Conservation (phyloP, 2,797 vertebrate genomes). For the Artibeus jamaicensis region DNA sequence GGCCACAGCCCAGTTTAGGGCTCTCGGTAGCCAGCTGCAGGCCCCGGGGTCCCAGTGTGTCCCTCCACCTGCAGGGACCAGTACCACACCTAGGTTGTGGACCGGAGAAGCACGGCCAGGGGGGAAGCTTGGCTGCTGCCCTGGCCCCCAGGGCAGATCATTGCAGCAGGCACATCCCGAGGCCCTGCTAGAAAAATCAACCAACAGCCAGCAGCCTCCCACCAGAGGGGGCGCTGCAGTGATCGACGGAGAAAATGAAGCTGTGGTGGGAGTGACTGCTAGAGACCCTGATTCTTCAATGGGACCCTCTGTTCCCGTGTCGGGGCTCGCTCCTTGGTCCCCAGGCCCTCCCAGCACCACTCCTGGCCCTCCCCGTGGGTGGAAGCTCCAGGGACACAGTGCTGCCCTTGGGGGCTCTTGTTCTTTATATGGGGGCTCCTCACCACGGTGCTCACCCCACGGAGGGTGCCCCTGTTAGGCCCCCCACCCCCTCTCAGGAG, state of each 20-base stretch:
- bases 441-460: neutral
- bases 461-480: neutral
- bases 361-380: fast-evolving
- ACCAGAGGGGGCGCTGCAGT: neutral
- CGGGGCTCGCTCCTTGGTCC: neutral
- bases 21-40: fast-evolving
- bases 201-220: too few relatives aligned
- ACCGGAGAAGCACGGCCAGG: neutral
- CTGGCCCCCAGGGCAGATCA: neutral
- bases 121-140: too few relatives aligned
- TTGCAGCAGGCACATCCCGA: too few relatives aligned
- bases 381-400: neutral
- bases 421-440: neutral
- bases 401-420: neutral
- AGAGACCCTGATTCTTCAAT: neutral
- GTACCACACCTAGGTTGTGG: neutral
- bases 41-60: neutral
- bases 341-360: neutral
- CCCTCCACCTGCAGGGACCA: neutral
- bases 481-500: neutral
- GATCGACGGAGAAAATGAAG: too few relatives aligned
- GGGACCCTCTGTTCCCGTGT: neutral
- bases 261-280: too few relatives aligned
- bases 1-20: neutral
- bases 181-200: too few relatives aligned